Percentiles rank a stretch among this genome's conserved stretches.
Evolutionary conservation across 2,888 invertebrate genomes (phyloP).

Genomic region (Acrocyrtus sp.): DNA sequence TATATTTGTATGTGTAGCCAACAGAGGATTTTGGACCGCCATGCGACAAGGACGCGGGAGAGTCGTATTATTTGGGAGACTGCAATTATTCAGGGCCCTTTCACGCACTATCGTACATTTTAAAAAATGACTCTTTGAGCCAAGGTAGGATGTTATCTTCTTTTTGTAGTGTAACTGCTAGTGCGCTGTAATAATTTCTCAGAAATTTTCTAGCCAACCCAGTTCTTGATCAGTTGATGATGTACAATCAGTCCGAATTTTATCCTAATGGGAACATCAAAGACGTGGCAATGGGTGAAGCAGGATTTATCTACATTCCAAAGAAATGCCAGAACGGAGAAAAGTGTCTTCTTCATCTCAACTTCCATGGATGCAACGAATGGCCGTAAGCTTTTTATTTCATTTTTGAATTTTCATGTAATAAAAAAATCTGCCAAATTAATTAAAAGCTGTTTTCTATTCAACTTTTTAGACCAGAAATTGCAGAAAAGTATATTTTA

Average conservation of each 20-base stretch:
- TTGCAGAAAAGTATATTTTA: conserved; percentile 52
- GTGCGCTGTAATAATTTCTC: too few relatives aligned
- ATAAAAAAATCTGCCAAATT: neutral
- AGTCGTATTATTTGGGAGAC: conserved; percentile 56
- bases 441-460: neutral
- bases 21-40: conserved; percentile 52
- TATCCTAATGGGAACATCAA: conserved; percentile 44
- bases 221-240: conserved; percentile 27
- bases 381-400: conserved; percentile 48
- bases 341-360: conserved; percentile 55
- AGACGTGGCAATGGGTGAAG: conserved; percentile 55
- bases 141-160: neutral
- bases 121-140: conserved; percentile 23
- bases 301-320: conserved; percentile 58
- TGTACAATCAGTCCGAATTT: conserved; percentile 58
- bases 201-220: conserved; percentile 4
- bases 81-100: conserved; percentile 57
- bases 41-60: conserved; percentile 50
- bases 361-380: conserved; percentile 62
- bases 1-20: conserved; percentile 38
- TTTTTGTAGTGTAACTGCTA: neutral
- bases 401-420: neutral
- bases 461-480: conserved; percentile 33
- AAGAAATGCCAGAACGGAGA: conserved; percentile 27
- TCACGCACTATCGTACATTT: conserved; percentile 46